Evolutionary conservation across 2,797 vertebrate species (phyloP), one percentile per base, ranked within the genome.

Genomic region (Silurus aristotelis): DNA sequence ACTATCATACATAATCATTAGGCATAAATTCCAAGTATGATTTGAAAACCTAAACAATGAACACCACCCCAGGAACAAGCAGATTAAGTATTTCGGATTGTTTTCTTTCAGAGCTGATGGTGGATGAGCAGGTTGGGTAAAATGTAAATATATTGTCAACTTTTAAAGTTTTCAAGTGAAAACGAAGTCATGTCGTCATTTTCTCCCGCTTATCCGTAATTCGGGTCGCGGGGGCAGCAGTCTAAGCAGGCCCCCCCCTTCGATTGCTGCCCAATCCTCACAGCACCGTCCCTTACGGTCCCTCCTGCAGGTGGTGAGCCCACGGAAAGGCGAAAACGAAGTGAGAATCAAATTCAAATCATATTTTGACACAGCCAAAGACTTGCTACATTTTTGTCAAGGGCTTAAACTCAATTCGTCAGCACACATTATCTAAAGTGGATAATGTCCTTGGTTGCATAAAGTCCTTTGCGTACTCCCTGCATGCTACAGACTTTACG

Each of bases 1-100:
- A 83, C 61, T 20, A 55, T 83, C 80, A 83, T 9, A 58, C 72
- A 68, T 76, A 82, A 63, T 43, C 17, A 70, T 82, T 82, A 64
- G 58, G 60, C 56, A 52, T 31, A 68, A 80, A 84, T 83, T 73
- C 63, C 7, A 56, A 81, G 46, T 56, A 10, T 31, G 19, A 12
- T 20, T n/a, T 3, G 1, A 19, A 19, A n/a, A 61, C 7, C 5
- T 13, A 70, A 70, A n/a, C 12, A 58, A 60, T 6, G 27, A 38
- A 38, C 8, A 9, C 6, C 46, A 38, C 6, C 27, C 0, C 12
- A 1, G 2, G 15, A 15, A 38, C 8, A 58, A 78, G 19, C 25
- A 31, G 52, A 58, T 58, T 20, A 75, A 75, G 13, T 52, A 27
- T 25, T 75, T 17, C 5, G 5, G 5, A 6, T n/a, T 52, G 22